These are phyloP conservation scores for Brachionus paranguensis DNA, from an alignment of 1,140 invertebrate species.

Conservation along the genomic window DNA sequence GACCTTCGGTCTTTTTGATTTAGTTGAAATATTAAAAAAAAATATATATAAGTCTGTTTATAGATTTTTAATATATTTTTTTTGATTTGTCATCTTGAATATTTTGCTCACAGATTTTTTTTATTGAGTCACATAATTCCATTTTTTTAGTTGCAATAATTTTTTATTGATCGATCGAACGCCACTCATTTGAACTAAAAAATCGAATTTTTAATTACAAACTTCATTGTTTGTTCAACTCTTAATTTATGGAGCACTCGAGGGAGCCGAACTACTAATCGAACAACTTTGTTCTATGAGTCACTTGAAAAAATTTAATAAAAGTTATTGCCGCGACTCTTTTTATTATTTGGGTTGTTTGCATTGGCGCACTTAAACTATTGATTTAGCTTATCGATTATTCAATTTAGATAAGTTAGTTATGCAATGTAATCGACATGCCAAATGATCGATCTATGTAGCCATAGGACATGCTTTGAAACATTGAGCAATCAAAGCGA, in stretches of 20 bases:
- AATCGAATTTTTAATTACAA: conserved; percentile 11
- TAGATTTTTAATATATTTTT: no score
- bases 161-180: background rate
- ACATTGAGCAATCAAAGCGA: background rate
- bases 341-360: background rate
- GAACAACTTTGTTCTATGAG: background rate
- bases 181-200: background rate
- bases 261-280: background rate
- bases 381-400: background rate
- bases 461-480: background rate
- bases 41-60: no score
- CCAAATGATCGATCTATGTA: background rate
- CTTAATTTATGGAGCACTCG: background rate
- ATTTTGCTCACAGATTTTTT: no score
- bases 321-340: background rate
- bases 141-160: no score
- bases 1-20: no score
- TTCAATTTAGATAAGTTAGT: background rate
- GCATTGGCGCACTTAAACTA: background rate
- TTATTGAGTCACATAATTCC: no score
- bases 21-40: no score
- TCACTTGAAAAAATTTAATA: background rate
- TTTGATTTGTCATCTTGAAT: no score
- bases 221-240: background rate
- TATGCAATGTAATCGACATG: background rate